Conservation (phyloP, 1,140 invertebrate genomes). For the Chironomus striatipennis region DNA sequence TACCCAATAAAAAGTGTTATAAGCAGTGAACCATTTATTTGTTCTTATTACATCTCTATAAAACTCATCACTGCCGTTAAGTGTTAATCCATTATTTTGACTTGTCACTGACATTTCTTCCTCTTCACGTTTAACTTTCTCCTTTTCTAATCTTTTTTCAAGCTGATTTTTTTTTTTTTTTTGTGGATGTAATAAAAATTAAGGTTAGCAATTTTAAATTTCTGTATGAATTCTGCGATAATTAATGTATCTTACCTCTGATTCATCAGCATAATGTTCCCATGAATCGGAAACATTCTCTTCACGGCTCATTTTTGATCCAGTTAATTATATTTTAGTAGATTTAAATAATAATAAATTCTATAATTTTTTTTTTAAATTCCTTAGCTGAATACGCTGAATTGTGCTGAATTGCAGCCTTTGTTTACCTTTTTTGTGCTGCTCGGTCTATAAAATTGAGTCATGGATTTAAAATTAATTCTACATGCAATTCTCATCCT, state of each 20-base stretch:
- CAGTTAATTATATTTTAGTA: not conserved
- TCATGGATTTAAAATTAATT: not conserved
- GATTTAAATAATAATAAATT: not conserved
- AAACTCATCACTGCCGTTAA: conserved; percentile 56
- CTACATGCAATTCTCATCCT: not conserved
- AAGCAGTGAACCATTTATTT: too few species aligned
- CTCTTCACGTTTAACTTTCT: conserved; percentile 31
- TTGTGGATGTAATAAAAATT: too few species aligned
- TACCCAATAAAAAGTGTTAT: too few species aligned
- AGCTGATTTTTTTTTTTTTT: not conserved
- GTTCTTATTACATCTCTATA: too few species aligned
- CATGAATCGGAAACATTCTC: conserved; percentile 65
- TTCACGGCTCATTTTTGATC: conserved; percentile 41
- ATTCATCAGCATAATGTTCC: conserved; percentile 70
- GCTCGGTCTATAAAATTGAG: too few species aligned
- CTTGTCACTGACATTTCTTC: conserved; percentile 37
- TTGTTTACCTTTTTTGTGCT: too few species aligned
- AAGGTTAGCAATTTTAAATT: not conserved
- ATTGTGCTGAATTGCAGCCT: too few species aligned
- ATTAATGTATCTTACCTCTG: conserved; percentile 41
- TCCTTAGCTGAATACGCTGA: too few species aligned
- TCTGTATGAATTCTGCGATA: conserved; percentile 30
- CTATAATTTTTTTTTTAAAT: too few species aligned
- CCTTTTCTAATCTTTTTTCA: conserved; percentile 34
- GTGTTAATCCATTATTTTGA: conserved; percentile 37